A percentile compares a stretch with the other conserved stretches of the same genome.
Evolutionary conservation across 2,113 vertebrate species (phyloP).

Genomic region (Bostrychus sinensis): DNA sequence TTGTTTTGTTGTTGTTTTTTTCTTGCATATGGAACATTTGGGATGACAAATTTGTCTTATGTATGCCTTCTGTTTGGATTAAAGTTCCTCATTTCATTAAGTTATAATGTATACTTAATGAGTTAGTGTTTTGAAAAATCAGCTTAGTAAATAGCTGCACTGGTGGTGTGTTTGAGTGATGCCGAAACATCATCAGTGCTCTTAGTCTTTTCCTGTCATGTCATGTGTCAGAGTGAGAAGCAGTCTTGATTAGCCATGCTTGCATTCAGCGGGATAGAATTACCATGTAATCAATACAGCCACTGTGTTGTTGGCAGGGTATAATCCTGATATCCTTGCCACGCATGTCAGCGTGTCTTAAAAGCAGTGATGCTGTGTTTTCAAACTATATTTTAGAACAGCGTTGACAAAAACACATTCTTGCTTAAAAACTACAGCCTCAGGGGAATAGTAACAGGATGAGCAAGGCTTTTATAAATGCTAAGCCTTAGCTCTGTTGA

Average conservation of each 20-base stretch:
- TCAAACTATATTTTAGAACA: conserved; percentile 3
- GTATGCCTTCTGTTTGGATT: background rate
- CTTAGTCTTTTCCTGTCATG: background rate
- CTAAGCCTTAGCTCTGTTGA: background rate
- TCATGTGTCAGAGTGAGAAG: conserved; percentile 13
- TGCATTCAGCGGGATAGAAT: conserved; percentile 24
- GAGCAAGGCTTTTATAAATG: background rate
- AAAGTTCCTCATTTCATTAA: too few relatives aligned
- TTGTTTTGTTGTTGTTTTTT: too few relatives aligned
- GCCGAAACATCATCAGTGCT: conserved; percentile 5
- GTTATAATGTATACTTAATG: background rate
- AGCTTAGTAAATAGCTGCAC: background rate
- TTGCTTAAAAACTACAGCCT: conserved; percentile 12
- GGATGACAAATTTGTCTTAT: too few relatives aligned
- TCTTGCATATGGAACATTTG: too few relatives aligned
- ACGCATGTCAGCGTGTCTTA: conserved; percentile 1
- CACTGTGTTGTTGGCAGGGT: conserved; percentile 22
- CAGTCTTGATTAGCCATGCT: conserved; percentile 27
- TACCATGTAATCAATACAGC: conserved; percentile 48
- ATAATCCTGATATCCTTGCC: background rate
- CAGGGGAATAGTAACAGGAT: background rate
- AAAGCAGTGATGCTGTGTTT: background rate
- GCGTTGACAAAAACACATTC: conserved; percentile 15
- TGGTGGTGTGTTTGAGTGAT: conserved; percentile 12
- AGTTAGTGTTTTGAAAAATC: background rate